phyloP scores from a whole-genome alignment of 2,888 invertebrate species.

The Drosophila bunnanda region DNA sequence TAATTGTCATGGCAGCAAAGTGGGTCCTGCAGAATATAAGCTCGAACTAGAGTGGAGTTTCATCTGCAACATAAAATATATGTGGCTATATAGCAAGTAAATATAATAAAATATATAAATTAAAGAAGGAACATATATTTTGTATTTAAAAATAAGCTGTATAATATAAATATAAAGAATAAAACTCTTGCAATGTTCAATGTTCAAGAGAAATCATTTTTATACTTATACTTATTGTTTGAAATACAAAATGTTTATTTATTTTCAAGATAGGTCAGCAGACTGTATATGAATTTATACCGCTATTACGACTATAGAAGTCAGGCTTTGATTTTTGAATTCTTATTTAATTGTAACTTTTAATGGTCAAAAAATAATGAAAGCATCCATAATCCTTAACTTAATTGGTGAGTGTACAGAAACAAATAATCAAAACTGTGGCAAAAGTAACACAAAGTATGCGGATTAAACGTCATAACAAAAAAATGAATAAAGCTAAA shows the following conservation, averaged over 20 bases:
- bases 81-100: background rate
- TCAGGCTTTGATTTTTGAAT: background rate
- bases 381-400: background rate
- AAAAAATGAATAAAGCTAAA: background rate
- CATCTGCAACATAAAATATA: background rate
- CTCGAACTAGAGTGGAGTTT: background rate
- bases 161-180: no score
- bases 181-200: background rate
- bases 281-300: background rate
- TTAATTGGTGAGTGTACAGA: background rate
- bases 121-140: no score
- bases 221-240: background rate
- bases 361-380: background rate
- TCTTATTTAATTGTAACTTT: no score
- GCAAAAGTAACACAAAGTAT: background rate
- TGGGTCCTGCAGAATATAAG: background rate
- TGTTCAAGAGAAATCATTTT: background rate
- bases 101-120: background rate
- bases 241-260: background rate
- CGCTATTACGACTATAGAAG: no score
- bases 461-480: background rate
- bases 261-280: background rate
- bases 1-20: background rate
- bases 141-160: background rate
- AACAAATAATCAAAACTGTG: background rate